Base-by-base conservation (phyloP, 2,888 invertebrate genomes). In the Zonitis immaculata region DNA sequence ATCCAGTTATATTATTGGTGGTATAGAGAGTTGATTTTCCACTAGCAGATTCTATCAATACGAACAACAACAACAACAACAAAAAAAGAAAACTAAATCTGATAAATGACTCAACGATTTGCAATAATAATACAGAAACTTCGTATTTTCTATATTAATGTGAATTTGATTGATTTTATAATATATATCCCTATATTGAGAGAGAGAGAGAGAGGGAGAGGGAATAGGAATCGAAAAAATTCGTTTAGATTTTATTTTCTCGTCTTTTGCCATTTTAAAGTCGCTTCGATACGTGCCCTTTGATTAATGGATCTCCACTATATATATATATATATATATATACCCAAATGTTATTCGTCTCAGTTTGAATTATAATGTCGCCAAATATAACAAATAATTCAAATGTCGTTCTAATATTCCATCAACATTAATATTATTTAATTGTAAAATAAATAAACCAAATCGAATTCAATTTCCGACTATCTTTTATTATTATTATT, bases 261-360 rank as follows among this genome's bases (percentile, higher is more conserved):
- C 48, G 57, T 52, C 47, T 55, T 35, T 57, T 64, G 64, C 60
- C 64, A 64, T 62, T 63, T 63, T n/a, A 59, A 59, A 62, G 60
- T 56, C 59, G 47, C 49, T 57, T 49, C 61, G 54, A 56, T 63
- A 61, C 59, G 61, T 55, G 59, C 51, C 44, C 57, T 60, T 58
- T 64, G 64, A 64, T 64, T 60, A 64, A 64, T 64, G 60, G 60
- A 56, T 57, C 55, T 49, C 53, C n/a, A n/a, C n/a, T n/a, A n/a
- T n/a, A n/a, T n/a, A n/a, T n/a, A n/a, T n/a, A n/a, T n/a, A n/a
- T n/a, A n/a, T n/a, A n/a, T n/a, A n/a, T n/a, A n/a, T 47, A 52
- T 16, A 35, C 49, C 54, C 54, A 57, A 60, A 64, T 61, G 60
- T 59, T 62, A 62, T 59, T 55, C 56, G 58, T 61, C 60, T 62